phyloP scores from a whole-genome alignment of 1,140 invertebrate genomes.

The Charaxes varanes region DNA sequence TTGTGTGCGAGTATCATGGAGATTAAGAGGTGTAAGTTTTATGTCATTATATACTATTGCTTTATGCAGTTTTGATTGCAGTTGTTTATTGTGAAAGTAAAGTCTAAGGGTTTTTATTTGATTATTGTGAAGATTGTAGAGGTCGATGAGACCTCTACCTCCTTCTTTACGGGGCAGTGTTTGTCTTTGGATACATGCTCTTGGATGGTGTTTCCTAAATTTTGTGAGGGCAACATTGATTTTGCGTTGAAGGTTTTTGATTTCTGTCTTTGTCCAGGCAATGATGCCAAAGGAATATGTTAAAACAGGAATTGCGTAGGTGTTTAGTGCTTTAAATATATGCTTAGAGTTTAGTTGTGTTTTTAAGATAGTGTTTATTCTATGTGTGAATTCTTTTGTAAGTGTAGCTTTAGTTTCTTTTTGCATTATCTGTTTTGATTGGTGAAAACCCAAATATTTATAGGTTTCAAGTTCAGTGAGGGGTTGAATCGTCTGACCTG shows the following conservation, averaged over 20 bases:
- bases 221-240: conserved; percentile 12
- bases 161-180: conserved; percentile 9
- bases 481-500: not conserved
- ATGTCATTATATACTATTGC: no score
- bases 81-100: conserved; percentile 12
- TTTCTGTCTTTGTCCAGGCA: no score
- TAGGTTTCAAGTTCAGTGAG: not conserved
- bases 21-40: conserved; percentile 11
- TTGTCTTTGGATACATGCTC: conserved; percentile 7
- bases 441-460: conserved; percentile 13
- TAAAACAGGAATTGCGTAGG: no score
- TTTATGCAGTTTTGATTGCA: no score
- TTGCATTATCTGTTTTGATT: conserved; percentile 3
- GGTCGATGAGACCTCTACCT: conserved; percentile 11
- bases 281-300: no score
- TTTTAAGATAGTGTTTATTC: no score
- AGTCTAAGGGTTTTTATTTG: conserved; percentile 1
- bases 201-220: conserved; percentile 16
- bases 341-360: no score
- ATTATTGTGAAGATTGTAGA: conserved; percentile 10
- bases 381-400: conserved; percentile 4
- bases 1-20: not conserved
- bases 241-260: conserved; percentile 1
- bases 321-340: no score
- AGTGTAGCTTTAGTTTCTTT: conserved; percentile 16